Conservation (phyloP, 2,888 invertebrate genomes). For the Orthosia gracilis region DNA sequence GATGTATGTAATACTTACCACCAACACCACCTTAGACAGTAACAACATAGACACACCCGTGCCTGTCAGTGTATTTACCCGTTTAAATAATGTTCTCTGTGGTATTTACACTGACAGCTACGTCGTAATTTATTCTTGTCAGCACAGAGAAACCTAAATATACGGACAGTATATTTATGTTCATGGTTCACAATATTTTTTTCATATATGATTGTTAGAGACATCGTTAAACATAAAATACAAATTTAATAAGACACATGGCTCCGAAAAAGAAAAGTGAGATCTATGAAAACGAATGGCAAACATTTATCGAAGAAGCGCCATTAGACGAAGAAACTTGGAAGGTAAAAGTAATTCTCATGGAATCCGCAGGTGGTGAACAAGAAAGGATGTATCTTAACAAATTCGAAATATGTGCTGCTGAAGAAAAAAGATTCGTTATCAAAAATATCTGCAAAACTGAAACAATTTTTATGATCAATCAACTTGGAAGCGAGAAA, state of each 20-base stretch:
- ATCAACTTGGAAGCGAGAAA: slow-evolving; percentile 86
- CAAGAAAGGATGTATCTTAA: slow-evolving; percentile 84
- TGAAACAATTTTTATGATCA: slow-evolving; percentile 88
- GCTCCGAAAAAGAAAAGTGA: slow-evolving; percentile 76
- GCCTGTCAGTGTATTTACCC: too few species aligned
- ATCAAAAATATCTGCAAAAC: slow-evolving; percentile 87
- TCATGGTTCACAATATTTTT: too few species aligned
- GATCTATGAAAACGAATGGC: slow-evolving; percentile 78
- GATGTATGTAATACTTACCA: too few species aligned
- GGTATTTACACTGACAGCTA: too few species aligned
- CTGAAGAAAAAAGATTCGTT: slow-evolving; percentile 85
- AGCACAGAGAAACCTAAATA: too few species aligned
- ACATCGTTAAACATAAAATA: neutral
- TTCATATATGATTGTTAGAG: neutral
- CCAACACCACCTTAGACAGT: too few species aligned
- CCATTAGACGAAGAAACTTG: slow-evolving; percentile 79
- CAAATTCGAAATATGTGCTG: slow-evolving; percentile 84
- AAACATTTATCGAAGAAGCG: slow-evolving; percentile 78
- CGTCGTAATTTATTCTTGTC: too few species aligned
- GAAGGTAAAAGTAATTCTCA: slow-evolving; percentile 82
- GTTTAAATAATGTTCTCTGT: too few species aligned
- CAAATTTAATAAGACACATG: slow-evolving; percentile 68
- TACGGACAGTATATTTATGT: too few species aligned
- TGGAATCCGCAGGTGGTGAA: slow-evolving; percentile 86
- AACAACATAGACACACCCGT: too few species aligned